Conservation (phyloP, 2,888 invertebrate species). For the Drosophila falleni region DNA sequence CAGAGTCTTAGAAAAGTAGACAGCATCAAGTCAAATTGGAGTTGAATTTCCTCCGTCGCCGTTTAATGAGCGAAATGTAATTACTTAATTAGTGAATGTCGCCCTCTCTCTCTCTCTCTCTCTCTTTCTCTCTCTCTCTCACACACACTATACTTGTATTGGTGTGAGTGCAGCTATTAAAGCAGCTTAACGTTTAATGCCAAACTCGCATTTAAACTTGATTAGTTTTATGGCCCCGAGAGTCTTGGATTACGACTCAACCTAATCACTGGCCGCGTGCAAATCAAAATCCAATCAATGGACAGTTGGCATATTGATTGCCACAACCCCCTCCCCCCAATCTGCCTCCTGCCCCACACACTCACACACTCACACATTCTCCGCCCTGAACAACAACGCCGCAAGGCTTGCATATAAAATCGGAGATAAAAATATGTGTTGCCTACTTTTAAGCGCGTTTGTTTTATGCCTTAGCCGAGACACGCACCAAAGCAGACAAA, state of each 20-base stretch:
- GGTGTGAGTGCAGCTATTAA: conserved; percentile 52
- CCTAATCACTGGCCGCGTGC: conserved; percentile 52
- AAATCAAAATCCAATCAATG: conserved; percentile 79
- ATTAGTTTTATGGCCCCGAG: conserved; percentile 69
- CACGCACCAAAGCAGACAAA: conserved; percentile 21
- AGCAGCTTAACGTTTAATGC: conserved; percentile 70
- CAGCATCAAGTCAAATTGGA: conserved; percentile 71
- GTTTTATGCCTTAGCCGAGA: conserved; percentile 43
- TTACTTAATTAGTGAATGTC: conserved; percentile 76
- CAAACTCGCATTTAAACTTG: conserved; percentile 76
- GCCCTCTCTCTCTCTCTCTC: conserved; percentile 3
- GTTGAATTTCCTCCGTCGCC: conserved; percentile 67
- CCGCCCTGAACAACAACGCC: conserved; percentile 3
- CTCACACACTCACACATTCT: neutral
- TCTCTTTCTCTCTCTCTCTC: neutral
- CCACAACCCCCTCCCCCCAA: conserved; percentile 6
- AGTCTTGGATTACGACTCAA: conserved; percentile 10
- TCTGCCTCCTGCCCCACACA: neutral
- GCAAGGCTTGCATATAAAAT: conserved; percentile 30
- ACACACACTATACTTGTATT: conserved; percentile 19
- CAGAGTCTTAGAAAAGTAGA: conserved; percentile 29
- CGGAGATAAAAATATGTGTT: conserved; percentile 53
- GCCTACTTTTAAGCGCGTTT: conserved; percentile 71
- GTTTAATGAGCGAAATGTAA: conserved; percentile 81
- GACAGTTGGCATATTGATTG: conserved; percentile 74